These are phyloP conservation scores for Calameuta pallipes DNA, from an alignment of 2,888 invertebrate species.

Conservation along the genomic window DNA sequence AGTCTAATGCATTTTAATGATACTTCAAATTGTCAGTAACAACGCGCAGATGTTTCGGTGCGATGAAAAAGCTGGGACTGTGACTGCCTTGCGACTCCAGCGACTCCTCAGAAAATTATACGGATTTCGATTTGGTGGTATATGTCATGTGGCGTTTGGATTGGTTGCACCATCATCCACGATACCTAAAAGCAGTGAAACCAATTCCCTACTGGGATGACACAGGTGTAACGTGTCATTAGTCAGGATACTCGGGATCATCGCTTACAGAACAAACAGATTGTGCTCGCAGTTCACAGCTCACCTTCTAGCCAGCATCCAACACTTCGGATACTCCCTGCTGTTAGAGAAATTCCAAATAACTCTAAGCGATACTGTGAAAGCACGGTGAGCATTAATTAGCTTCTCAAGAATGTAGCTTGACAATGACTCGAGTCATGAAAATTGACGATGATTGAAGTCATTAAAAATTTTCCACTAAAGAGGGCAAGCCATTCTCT, in stretches of 20 bases:
- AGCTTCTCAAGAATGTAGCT: too few relatives aligned
- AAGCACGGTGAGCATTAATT: too few relatives aligned
- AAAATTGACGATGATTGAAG: too few relatives aligned
- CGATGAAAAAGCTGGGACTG: not conserved
- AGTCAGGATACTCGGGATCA: slow-evolving; percentile 35
- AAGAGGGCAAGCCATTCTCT: too few relatives aligned
- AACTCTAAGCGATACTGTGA: too few relatives aligned
- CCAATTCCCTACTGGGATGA: slow-evolving; percentile 12
- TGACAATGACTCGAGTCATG: too few relatives aligned
- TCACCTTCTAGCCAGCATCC: slow-evolving; percentile 27
- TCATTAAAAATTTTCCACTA: too few relatives aligned
- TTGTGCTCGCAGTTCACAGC: slow-evolving; percentile 34
- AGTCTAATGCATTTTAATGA: not conserved
- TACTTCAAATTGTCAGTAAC: not conserved
- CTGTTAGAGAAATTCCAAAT: too few relatives aligned
- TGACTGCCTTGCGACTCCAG: not conserved
- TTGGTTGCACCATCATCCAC: too few relatives aligned
- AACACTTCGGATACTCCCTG: not conserved
- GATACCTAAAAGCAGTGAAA: not conserved
- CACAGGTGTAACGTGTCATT: slow-evolving; percentile 45
- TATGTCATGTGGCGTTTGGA: too few relatives aligned
- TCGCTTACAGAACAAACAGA: slow-evolving; percentile 46
- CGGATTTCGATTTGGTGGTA: not conserved
- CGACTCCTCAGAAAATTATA: slow-evolving; percentile 1
- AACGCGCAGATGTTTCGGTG: slow-evolving; percentile 1